Evolutionary conservation across 1,140 invertebrate genomes (phyloP).

Genomic region (Drosophila pruinosa): DNA sequence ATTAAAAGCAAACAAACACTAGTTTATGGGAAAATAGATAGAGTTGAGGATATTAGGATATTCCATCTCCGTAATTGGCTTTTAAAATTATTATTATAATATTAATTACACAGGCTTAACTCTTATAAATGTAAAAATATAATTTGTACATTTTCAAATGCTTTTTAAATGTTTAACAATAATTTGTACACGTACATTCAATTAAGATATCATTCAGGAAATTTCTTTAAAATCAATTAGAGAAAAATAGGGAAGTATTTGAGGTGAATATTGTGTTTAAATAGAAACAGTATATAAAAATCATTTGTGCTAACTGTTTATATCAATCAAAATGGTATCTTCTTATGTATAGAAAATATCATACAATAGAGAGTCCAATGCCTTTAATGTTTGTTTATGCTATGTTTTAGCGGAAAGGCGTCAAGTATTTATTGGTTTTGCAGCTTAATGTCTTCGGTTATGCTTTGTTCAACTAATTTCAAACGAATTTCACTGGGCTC

Average conservation of each 20-base stretch:
- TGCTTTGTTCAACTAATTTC: conserved; percentile 68
- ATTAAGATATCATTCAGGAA: background rate
- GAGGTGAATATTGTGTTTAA: background rate
- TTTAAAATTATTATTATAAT: no score
- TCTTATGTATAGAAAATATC: background rate
- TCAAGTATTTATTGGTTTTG: conserved; percentile 71
- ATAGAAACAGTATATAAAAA: background rate
- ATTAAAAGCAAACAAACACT: background rate
- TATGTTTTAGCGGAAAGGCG: conserved; percentile 15
- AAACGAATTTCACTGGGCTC: conserved; percentile 63
- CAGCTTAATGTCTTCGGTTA: conserved; percentile 48
- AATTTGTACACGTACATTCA: background rate
- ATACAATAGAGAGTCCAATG: background rate
- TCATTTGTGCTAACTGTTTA: background rate
- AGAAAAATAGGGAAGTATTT: background rate
- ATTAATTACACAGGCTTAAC: no score
- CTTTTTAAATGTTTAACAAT: conserved; percentile 1
- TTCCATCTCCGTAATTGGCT: no score
- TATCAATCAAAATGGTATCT: background rate
- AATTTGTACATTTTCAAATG: no score
- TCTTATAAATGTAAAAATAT: no score
- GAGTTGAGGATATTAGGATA: no score
- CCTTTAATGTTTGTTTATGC: conserved; percentile 52
- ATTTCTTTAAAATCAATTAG: background rate
- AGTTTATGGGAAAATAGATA: background rate